Percentiles rank a stretch among this genome's conserved stretches.
These are phyloP conservation scores for Eupithecia exiguata DNA, from an alignment of 2,888 invertebrate genomes.

Conservation along the genomic window DNA sequence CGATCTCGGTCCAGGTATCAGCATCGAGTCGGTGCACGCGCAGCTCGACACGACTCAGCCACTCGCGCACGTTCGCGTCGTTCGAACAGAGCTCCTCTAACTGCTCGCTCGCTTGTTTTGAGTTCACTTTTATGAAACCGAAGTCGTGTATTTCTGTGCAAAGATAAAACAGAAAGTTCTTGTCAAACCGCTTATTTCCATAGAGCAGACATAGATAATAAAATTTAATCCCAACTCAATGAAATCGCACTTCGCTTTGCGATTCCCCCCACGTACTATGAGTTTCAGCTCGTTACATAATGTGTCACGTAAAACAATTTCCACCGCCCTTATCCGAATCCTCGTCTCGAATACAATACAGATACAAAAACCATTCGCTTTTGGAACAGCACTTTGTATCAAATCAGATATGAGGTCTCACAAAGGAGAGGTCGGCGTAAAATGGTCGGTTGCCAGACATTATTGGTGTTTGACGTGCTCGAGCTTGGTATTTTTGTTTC, in stretches of 20 bases:
- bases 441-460: slow-evolving; percentile 37
- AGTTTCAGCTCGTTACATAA: slow-evolving; percentile 60
- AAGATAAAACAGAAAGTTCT: neutral
- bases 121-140: neutral
- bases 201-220: slow-evolving; percentile 19
- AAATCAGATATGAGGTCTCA: slow-evolving; percentile 20
- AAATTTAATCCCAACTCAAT: slow-evolving; percentile 24
- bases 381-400: slow-evolving; percentile 35
- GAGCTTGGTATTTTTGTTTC: slow-evolving; percentile 37
- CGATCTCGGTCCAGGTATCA: slow-evolving; percentile 90
- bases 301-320: slow-evolving; percentile 76
- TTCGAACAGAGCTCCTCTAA: slow-evolving; percentile 67
- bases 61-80: slow-evolving; percentile 72
- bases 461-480: slow-evolving; percentile 42
- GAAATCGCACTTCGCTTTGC: slow-evolving; percentile 39
- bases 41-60: slow-evolving; percentile 65
- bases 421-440: slow-evolving; percentile 26
- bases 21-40: slow-evolving; percentile 56
- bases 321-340: slow-evolving; percentile 65
- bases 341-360: slow-evolving; percentile 63
- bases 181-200: slow-evolving; percentile 13
- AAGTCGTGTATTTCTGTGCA: neutral
- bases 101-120: slow-evolving; percentile 57
- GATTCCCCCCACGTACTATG: slow-evolving; percentile 47
- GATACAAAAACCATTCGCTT: slow-evolving; percentile 39